Evolutionary conservation across 2,797 vertebrate genomes (phyloP).

Genomic region (Gymnodraco acuticeps): DNA sequence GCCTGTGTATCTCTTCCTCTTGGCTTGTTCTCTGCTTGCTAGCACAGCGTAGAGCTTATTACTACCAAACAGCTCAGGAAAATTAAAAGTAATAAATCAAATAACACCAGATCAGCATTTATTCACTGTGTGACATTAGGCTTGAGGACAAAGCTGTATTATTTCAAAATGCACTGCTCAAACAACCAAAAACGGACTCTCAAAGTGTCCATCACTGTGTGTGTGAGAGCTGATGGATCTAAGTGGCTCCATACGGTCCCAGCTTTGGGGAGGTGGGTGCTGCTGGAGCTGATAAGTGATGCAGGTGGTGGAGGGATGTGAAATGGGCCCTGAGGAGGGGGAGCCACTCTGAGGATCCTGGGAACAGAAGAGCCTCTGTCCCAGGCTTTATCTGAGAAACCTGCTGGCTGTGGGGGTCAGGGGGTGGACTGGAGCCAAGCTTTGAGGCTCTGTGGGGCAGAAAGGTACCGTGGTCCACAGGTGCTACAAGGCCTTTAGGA

Average conservation of each 20-base stretch:
- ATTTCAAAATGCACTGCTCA: conserved; percentile 16
- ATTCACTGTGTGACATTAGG: background rate
- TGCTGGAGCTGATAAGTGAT: conserved; percentile 65
- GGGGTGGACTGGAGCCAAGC: conserved; percentile 53
- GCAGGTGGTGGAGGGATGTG: conserved; percentile 70
- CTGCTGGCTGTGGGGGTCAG: conserved; percentile 42
- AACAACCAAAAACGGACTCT: conserved; percentile 5
- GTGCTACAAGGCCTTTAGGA: too few species aligned
- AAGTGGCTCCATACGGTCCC: conserved; percentile 41
- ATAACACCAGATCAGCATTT: conserved; percentile 27
- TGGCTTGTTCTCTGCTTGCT: conserved; percentile 41
- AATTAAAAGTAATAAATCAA: conserved; percentile 6
- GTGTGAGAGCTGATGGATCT: conserved; percentile 33
- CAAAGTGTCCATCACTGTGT: conserved; percentile 14
- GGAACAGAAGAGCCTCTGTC: conserved; percentile 70
- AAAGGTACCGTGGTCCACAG: background rate
- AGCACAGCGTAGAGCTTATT: conserved; percentile 35
- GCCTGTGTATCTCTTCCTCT: conserved; percentile 47
- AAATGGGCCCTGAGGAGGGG: conserved; percentile 37
- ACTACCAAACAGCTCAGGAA: conserved; percentile 36
- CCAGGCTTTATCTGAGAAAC: conserved; percentile 60
- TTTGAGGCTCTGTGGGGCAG: conserved; percentile 41
- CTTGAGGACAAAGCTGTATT: background rate
- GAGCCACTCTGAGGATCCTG: conserved; percentile 38
- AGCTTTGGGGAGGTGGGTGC: conserved; percentile 48